These are phyloP conservation scores for Drosophila pruinosa DNA, from an alignment of 1,140 invertebrate species.

Conservation along the genomic window DNA sequence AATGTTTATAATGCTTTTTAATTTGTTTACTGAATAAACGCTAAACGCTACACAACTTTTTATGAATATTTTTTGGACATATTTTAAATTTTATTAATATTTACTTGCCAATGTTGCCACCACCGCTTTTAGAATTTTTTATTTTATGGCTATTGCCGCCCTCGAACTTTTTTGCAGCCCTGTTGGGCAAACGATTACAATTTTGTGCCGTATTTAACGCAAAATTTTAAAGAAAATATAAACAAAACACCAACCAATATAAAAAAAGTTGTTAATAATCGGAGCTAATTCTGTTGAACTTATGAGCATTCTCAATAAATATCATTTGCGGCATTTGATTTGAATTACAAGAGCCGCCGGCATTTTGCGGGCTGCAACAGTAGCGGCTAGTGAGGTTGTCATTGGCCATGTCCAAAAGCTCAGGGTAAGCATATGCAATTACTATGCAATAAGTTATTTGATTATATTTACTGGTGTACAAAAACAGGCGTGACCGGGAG, in stretches of 20 bases:
- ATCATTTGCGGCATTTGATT: background rate
- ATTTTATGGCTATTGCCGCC: background rate
- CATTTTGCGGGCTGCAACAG: background rate
- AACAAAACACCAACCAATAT: background rate
- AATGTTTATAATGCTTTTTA: too few species aligned
- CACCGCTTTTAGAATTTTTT: too few species aligned
- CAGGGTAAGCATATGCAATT: slow-evolving; percentile 39
- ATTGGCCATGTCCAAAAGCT: slow-evolving; percentile 43
- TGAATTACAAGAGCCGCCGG: background rate
- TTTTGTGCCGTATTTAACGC: slow-evolving; percentile 7
- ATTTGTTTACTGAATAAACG: too few species aligned
- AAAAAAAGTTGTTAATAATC: background rate
- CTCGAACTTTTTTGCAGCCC: background rate
- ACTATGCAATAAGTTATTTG: background rate
- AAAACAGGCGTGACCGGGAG: slow-evolving; percentile 57
- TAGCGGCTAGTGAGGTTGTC: background rate
- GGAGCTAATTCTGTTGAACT: background rate
- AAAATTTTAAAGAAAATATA: slow-evolving; percentile 6
- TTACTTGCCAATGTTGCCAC: background rate
- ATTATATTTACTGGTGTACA: background rate
- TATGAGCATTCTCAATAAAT: background rate
- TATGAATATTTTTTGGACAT: too few species aligned
- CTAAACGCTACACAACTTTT: too few species aligned
- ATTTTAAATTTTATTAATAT: too few species aligned
- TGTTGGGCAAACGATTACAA: slow-evolving; percentile 21